phyloP scores from a whole-genome alignment of 2,113 vertebrate species.

The Lepisosteus osseus region DNA sequence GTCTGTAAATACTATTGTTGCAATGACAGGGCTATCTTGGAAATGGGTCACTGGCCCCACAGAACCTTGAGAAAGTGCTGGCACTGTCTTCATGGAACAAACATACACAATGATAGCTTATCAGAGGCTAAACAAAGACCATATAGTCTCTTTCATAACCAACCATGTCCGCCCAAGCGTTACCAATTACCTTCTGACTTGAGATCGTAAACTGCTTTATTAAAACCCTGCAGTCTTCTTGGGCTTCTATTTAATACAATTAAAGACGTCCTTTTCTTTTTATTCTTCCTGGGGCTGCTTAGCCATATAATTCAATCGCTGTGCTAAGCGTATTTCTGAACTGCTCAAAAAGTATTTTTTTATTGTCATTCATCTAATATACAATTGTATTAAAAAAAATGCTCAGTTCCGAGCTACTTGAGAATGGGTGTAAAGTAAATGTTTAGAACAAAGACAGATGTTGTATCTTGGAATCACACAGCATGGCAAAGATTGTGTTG shows the following conservation, averaged over 20 bases:
- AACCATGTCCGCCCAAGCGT: neutral
- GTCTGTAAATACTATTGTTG: too few relatives aligned
- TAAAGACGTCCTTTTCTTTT: constrained; percentile 14
- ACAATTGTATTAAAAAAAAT: too few relatives aligned
- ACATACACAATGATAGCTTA: constrained; percentile 6
- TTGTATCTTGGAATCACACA: too few relatives aligned
- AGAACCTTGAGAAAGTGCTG: neutral
- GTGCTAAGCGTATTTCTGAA: neutral
- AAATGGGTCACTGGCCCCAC: too few relatives aligned
- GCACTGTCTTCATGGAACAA: neutral
- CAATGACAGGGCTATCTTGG: too few relatives aligned
- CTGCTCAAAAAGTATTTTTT: neutral
- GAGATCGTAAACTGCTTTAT: constrained; percentile 10
- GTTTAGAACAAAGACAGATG: too few relatives aligned
- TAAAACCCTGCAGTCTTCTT: constrained; percentile 13
- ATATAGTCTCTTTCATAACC: neutral
- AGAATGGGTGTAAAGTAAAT: too few relatives aligned
- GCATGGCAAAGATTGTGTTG: too few relatives aligned
- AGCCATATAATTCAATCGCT: neutral
- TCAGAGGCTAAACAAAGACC: constrained; percentile 10
- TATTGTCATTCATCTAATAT: too few relatives aligned
- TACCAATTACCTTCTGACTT: constrained; percentile 13
- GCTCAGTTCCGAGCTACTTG: too few relatives aligned
- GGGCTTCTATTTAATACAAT: constrained; percentile 22
- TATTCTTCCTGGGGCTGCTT: neutral